Evolutionary conservation across 64 coral and sea anemone species (phyloP).

Genomic region (Montipora sp.): DNA sequence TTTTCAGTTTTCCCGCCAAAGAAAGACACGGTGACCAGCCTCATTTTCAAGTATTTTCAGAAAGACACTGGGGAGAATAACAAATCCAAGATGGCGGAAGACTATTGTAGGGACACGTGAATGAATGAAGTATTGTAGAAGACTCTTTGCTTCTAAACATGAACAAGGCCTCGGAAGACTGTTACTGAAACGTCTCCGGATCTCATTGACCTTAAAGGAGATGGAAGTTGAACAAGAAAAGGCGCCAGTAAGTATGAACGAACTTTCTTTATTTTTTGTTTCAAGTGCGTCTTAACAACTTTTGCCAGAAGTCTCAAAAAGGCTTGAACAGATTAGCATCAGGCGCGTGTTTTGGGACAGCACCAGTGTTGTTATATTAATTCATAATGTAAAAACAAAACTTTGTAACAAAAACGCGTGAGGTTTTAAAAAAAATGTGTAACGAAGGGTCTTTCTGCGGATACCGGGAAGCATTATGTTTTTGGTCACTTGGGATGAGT

Average conservation of each 20-base stretch:
- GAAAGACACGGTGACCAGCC: conserved; percentile 9
- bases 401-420: no score
- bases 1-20: conserved; percentile 28
- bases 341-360: no score
- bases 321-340: no score
- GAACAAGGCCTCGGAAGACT: background rate
- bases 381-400: no score
- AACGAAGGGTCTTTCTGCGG: no score
- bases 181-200: background rate
- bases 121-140: background rate
- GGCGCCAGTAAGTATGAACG: conserved; percentile 18
- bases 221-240: conserved; percentile 66
- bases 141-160: background rate
- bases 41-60: background rate
- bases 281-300: no score
- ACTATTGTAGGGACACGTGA: background rate
- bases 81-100: conserved; percentile 24
- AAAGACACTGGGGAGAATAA: background rate
- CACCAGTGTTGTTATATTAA: no score
- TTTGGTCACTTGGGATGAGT: no score
- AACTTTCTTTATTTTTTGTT: background rate
- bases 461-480: no score
- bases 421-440: no score
- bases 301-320: no score
- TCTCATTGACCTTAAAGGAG: background rate